A percentile compares a stretch with the other conserved stretches of the same genome.
Evolutionary conservation across 2,113 vertebrate species (phyloP).

Genomic region (Mormyrus lacerda): DNA sequence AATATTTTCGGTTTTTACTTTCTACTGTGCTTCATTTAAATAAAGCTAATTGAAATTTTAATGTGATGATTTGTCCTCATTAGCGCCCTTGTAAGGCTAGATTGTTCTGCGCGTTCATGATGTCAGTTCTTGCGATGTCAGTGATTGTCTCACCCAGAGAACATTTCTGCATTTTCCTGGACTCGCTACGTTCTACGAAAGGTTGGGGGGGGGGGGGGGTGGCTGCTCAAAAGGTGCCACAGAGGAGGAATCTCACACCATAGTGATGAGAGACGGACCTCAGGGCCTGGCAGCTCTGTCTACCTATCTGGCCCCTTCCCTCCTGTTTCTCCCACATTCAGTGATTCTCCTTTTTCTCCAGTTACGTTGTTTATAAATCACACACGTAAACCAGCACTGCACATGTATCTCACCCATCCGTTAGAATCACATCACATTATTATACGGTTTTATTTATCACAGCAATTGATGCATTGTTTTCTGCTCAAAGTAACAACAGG

Average conservation of each 20-base stretch:
- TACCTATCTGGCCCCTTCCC: constrained; percentile 27
- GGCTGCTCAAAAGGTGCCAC: constrained; percentile 36
- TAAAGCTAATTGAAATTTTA: background rate
- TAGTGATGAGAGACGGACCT: constrained; percentile 49
- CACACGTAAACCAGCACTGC: background rate
- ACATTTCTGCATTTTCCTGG: background rate
- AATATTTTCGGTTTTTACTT: background rate
- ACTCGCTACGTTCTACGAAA: constrained; percentile 16
- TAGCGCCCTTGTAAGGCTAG: background rate
- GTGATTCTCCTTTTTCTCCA: background rate
- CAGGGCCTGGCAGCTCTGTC: constrained; percentile 4
- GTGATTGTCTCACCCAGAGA: constrained; percentile 45
- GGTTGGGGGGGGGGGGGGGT: background rate
- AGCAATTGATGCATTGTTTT: background rate
- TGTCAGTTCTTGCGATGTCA: constrained; percentile 29
- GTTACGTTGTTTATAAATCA: background rate
- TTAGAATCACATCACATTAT: background rate
- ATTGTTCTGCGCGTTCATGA: background rate
- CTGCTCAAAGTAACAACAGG: background rate
- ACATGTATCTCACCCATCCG: background rate
- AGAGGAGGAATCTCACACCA: constrained; percentile 59
- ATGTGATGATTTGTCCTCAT: background rate
- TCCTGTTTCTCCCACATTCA: background rate
- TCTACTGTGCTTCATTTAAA: background rate
- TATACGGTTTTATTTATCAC: background rate